Conservation (phyloP, 2,113 vertebrate genomes). For the Leptocoma aspasia region DNA sequence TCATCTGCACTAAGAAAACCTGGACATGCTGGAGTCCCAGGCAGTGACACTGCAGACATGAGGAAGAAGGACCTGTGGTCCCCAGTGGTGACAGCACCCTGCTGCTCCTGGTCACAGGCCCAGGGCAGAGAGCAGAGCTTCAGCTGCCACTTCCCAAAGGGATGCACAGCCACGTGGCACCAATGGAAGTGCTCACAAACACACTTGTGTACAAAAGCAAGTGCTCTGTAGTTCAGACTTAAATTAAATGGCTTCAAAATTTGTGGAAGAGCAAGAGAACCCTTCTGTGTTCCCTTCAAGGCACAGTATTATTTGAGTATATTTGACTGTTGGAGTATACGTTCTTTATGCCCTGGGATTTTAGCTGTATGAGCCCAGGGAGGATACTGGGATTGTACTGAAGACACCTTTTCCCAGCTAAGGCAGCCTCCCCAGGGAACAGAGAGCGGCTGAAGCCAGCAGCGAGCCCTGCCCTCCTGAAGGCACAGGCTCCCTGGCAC, state of each 20-base stretch:
- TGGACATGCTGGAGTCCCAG: neutral
- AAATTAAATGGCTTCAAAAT: neutral
- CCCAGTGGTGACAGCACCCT: neutral
- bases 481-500: neutral
- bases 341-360: neutral
- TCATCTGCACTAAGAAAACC: neutral
- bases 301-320: rapidly evolving
- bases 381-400: neutral
- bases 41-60: neutral
- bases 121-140: neutral
- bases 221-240: neutral
- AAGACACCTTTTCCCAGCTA: neutral
- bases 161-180: neutral
- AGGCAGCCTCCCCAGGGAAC: rapidly evolving
- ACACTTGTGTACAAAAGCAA: neutral
- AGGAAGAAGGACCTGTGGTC: neutral
- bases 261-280: neutral
- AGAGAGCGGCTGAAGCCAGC: neutral
- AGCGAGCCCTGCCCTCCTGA: neutral
- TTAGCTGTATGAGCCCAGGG: neutral
- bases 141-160: neutral
- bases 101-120: neutral
- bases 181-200: neutral
- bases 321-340: neutral
- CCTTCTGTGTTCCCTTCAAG: too few species aligned